Base-by-base conservation (phyloP, 2,113 vertebrate species). In the Heloderma charlesbogerti region DNA sequence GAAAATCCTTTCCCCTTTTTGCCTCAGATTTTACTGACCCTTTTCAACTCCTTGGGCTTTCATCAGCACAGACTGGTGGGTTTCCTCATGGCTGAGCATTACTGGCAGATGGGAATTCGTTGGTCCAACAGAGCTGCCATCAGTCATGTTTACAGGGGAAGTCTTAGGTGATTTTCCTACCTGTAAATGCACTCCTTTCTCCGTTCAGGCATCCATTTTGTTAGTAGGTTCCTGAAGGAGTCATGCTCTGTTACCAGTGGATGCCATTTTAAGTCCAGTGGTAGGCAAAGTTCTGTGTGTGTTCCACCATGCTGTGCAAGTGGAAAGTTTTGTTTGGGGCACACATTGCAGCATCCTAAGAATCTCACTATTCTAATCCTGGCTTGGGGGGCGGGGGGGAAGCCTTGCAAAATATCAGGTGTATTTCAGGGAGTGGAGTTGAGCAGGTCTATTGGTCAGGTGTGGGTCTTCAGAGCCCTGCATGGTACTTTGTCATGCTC, bases 11-110 rank as follows among this genome's bases (percentile, higher is more conserved):
- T 31, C 86, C 48, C 94, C 40, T 45, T 2, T 92, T 40, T 90
- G 0, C 71, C 3, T 84, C 74, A 88, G 1, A 25, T 91, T 94
- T 91, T 72, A 43, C 0, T 0, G 1, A 2, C 27, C 66, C 69
- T 40, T 6, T 91, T 93, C 67, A 83, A 43, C 82, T 54, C 15
- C 25, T 91, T 90, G 79, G 88, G 63, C 22, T 25, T 57, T 54
- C 80, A 86, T 63, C 89, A 78, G 8, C 87, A 6, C 18, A 18
- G 43, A 66, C 43, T 85, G 81, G 34, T 89, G 37, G 43, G n/a
- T 18, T 86, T 71, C 1, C 8, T 83, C n/a, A 74, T 2, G 34
- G 4, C 43, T 89, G 45, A 83, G 29, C 16, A 31, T 51, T 67
- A 27, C 43, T 51, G 37, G 84, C 25, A 0, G 75, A 75, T 87